Conservation (phyloP, 2,797 vertebrate species). For the Aeoliscus strigatus region DNA sequence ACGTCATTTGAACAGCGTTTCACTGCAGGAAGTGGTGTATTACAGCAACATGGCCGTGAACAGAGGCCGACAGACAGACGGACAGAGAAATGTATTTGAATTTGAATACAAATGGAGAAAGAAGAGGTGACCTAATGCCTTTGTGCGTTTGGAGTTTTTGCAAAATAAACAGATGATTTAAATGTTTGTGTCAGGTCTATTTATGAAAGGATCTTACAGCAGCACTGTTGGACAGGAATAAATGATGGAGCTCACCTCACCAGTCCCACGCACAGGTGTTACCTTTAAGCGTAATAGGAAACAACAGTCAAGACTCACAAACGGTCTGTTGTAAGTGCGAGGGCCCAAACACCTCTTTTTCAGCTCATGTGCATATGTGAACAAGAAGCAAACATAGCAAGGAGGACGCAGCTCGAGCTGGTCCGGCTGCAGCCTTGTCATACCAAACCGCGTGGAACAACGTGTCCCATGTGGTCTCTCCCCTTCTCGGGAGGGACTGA, state of each 20-base stretch:
- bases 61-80: too few relatives aligned
- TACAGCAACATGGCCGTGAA: too few relatives aligned
- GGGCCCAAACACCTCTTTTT: constrained; percentile 24
- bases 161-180: constrained; percentile 6
- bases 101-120: too few relatives aligned
- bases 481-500: constrained; percentile 67
- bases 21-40: too few relatives aligned
- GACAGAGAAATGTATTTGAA: too few relatives aligned
- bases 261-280: constrained; percentile 47
- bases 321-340: constrained; percentile 26
- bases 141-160: background rate
- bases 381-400: constrained; percentile 57
- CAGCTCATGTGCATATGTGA: constrained; percentile 51
- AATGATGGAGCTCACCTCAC: too few relatives aligned
- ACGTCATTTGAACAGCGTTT: too few relatives aligned
- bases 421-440: constrained; percentile 67
- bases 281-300: constrained; percentile 43
- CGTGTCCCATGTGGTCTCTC: constrained; percentile 73
- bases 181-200: constrained; percentile 7
- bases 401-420: constrained; percentile 61
- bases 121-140: too few relatives aligned
- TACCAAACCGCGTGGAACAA: constrained; percentile 76
- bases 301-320: constrained; percentile 50
- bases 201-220: constrained; percentile 2
- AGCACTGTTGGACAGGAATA: background rate